Evolutionary conservation across 2,113 vertebrate genomes (phyloP), one percentile per base, ranked within the genome.

Genomic region (Gasterosteus aculeatus): DNA sequence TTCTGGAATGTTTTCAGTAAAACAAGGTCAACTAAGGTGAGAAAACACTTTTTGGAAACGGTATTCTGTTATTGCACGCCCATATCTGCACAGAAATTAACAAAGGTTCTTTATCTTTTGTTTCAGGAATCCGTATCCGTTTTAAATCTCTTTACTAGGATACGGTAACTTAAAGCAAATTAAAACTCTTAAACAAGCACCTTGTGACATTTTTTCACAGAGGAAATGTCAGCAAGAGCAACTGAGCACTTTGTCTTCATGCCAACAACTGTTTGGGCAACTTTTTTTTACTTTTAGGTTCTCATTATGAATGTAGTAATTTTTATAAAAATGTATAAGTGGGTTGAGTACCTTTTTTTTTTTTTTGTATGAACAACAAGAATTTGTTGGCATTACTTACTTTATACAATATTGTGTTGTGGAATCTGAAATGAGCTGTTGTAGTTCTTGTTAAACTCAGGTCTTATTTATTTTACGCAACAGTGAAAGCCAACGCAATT

Each of bases 1-100:
- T 98, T 98, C 92, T 98, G 97, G 97, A 98, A 98, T 0, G 96
- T 98, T 80, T 98, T 98, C 82, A 98, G 96, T 89, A 98, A 98
- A 94, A 97, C 96, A 1, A 95, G 96, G 63, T 98, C 97, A 0
- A 98, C 96, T 0, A 98, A 98, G 96, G 97, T 97, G 82, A 91
- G 69, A 57, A 26, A 18, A 5, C 10, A 31, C 5, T 8, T 69
- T 39, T 53, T 60, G 10, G 22, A 26, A 66, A 64, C 12, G 41
- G 19, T 8, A 39, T n/a, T 71, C 9, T 22, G 10, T 54, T 7
- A 63, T 33, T 5, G 49, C 49, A 49, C 29, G 14, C 10, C 33
- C 5, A 11, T 38, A 35, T 33, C 31, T 42, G 14, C 31, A 56
- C 16, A 60, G 58, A 31, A 18, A 58, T 29, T 58, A 73, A 70